Conservation (phyloP, 1,140 invertebrate genomes). For the Drosophila neocordata region DNA sequence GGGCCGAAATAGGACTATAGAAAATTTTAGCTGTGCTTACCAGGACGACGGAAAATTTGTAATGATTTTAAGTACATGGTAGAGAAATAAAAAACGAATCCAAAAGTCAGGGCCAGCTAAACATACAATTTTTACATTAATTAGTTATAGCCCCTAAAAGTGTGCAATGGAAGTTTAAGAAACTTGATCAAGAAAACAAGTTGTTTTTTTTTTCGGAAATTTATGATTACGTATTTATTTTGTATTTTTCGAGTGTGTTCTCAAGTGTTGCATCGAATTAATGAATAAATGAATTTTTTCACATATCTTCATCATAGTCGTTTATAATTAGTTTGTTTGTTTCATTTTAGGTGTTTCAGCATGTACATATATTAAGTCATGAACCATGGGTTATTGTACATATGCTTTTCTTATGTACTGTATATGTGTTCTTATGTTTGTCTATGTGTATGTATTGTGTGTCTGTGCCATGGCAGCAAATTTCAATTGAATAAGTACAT, state of each 20-base stretch:
- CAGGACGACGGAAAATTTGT: not conserved
- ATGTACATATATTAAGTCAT: not conserved
- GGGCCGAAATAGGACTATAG: not conserved
- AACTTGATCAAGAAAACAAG: too few species aligned
- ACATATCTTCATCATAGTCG: slow-evolving; percentile 4
- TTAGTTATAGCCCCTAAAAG: not conserved
- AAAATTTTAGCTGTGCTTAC: not conserved
- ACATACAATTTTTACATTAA: too few species aligned
- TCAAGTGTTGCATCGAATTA: slow-evolving; percentile 2
- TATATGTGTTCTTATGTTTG: not conserved
- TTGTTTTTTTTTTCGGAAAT: too few species aligned
- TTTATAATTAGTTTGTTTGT: slow-evolving; percentile 4
- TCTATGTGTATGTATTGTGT: not conserved
- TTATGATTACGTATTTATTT: slow-evolving; percentile 22
- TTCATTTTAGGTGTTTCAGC: not conserved
- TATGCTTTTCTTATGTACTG: slow-evolving; percentile 5
- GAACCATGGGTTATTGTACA: slow-evolving; percentile 5
- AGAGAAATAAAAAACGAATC: too few species aligned
- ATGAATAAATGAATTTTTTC: not conserved
- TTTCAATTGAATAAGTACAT: slow-evolving; percentile 16
- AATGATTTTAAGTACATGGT: not conserved
- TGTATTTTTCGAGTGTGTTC: slow-evolving; percentile 6
- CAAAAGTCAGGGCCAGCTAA: too few species aligned
- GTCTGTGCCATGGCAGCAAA: slow-evolving; percentile 17
- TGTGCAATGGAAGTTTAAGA: not conserved